phyloP scores from a whole-genome alignment of 2,113 vertebrate genomes.

The Datnioides undecimradiatus region DNA sequence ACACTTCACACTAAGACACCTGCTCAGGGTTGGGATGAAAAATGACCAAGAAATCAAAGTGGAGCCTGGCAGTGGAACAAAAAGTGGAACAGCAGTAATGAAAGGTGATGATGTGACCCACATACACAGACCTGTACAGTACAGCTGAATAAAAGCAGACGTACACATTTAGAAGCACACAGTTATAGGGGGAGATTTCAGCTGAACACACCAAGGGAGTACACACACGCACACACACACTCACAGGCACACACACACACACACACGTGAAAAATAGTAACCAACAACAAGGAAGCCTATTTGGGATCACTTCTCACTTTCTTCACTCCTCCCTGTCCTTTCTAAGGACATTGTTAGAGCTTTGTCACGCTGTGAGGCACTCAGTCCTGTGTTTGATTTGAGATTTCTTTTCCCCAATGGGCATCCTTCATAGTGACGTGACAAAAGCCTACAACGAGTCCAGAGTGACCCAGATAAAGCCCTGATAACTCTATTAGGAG shows the following conservation, averaged over 20 bases:
- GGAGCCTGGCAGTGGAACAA: conserved; percentile 2
- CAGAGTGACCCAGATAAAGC: conserved; percentile 23
- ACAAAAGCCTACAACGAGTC: conserved; percentile 12
- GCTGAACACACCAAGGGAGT: background rate
- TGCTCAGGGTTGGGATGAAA: conserved; percentile 29
- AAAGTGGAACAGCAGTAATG: conserved; percentile 32
- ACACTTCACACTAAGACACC: background rate
- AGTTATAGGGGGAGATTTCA: background rate
- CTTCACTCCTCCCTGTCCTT: conserved; percentile 4
- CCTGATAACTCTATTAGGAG: background rate
- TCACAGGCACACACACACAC: background rate
- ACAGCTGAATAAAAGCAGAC: conserved; percentile 12
- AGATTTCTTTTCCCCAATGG: background rate
- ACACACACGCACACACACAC: background rate
- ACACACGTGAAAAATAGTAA: background rate
- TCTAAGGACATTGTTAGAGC: conserved; percentile 22
- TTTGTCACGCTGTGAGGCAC: conserved; percentile 19
- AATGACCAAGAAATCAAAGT: conserved; percentile 36
- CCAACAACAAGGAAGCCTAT: conserved; percentile 1
- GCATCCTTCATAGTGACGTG: background rate
- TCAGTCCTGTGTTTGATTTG: background rate
- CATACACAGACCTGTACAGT: conserved; percentile 18
- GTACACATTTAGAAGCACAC: background rate
- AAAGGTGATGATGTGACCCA: conserved; percentile 42
- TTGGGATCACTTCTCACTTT: background rate